phyloP scores from a whole-genome alignment of 2,888 invertebrate genomes.

The Nasonovia ribisnigri region DNA sequence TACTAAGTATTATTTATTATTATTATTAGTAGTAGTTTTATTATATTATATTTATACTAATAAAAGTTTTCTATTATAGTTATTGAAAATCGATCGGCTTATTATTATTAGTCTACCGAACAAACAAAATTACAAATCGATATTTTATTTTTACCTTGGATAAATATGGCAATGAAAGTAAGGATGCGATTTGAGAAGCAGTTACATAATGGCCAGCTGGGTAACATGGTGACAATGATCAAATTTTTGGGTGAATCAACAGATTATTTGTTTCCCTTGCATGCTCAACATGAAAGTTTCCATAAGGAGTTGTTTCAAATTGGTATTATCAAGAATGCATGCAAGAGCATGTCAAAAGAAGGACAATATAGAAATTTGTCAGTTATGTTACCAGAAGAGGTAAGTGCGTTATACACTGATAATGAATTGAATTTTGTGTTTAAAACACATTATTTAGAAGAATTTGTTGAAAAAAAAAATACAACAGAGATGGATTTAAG shows the following conservation, averaged over 20 bases:
- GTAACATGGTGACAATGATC: neutral
- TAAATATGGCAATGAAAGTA: neutral
- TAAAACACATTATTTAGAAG: conserved; percentile 1
- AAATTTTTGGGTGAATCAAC: neutral
- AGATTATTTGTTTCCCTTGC: neutral
- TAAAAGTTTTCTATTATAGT: too few species aligned
- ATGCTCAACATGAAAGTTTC: neutral
- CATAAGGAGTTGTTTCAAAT: conserved; percentile 2
- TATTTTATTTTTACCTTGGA: neutral
- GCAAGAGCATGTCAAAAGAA: neutral
- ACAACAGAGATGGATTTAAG: neutral
- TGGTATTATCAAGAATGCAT: conserved; percentile 8
- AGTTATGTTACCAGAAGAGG: neutral
- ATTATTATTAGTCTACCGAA: too few species aligned
- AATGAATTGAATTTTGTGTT: neutral
- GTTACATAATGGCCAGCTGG: neutral
- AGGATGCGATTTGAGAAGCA: neutral
- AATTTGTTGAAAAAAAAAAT: neutral
- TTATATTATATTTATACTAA: too few species aligned
- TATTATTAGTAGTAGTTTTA: too few species aligned
- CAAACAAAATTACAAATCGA: conserved; percentile 9
- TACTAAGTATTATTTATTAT: too few species aligned
- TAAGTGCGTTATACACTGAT: neutral
- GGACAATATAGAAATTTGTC: conserved; percentile 6
- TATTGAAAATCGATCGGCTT: too few species aligned